Percentiles rank a stretch among this genome's conserved stretches.
These are phyloP conservation scores for Drosophila mettleri DNA, from an alignment of 2,888 invertebrate genomes.

Conservation along the genomic window DNA sequence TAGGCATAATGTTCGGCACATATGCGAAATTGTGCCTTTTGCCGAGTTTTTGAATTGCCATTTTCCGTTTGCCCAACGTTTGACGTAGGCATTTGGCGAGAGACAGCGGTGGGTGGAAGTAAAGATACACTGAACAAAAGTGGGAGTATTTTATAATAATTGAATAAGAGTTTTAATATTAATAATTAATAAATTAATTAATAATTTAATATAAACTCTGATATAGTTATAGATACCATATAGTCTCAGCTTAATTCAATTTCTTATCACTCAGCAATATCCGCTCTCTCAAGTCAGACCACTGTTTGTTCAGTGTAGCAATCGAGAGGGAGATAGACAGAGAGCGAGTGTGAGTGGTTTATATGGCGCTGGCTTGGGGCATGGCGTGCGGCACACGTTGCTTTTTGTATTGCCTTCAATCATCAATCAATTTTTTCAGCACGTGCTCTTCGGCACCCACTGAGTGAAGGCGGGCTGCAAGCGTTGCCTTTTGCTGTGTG, in stretches of 20 bases:
- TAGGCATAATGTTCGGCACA: conserved; percentile 46
- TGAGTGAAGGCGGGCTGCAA: not conserved
- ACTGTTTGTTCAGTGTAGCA: conserved; percentile 26
- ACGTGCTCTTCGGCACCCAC: conserved; percentile 47
- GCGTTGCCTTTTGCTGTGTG: not conserved
- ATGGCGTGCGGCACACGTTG: conserved; percentile 57
- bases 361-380: conserved; percentile 31
- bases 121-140: conserved; percentile 36
- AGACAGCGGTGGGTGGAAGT: not conserved
- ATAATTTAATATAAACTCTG: too few relatives aligned
- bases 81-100: conserved; percentile 38
- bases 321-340: not conserved
- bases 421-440: conserved; percentile 79
- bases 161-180: not conserved
- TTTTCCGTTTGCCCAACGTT: conserved; percentile 61
- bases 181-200: too few relatives aligned
- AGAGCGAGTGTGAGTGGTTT: conserved; percentile 1
- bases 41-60: conserved; percentile 66
- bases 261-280: not conserved
- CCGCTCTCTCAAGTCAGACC: not conserved
- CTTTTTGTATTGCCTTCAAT: conserved; percentile 76
- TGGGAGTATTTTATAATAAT: not conserved
- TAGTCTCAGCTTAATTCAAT: not conserved
- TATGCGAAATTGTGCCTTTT: conserved; percentile 68
- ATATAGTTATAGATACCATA: not conserved